A percentile compares a stretch with the other conserved stretches of the same genome.
These are phyloP conservation scores for Rhagoletis pomonella DNA, from an alignment of 1,140 invertebrate species.

Conservation along the genomic window DNA sequence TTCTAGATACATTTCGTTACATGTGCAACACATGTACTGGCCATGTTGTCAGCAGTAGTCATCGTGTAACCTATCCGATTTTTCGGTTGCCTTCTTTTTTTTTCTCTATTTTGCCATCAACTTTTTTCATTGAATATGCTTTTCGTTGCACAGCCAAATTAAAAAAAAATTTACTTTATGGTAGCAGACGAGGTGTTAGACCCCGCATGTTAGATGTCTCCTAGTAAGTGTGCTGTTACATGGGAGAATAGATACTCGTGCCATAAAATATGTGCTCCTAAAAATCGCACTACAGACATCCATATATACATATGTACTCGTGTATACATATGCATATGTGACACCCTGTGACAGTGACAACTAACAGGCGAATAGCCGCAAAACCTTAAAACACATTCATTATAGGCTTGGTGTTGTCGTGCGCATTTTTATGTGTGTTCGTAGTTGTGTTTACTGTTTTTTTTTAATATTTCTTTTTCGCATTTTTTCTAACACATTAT, in stretches of 20 bases:
- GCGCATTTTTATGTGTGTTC: neutral
- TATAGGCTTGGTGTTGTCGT: constrained; percentile 42
- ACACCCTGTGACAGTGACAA: constrained; percentile 44
- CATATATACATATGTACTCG: neutral
- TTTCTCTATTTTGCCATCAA: too few species aligned
- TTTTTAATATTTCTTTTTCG: neutral
- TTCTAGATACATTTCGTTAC: constrained; percentile 17
- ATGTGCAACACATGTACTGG: constrained; percentile 37
- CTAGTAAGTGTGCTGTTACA: constrained; percentile 11
- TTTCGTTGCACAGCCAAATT: neutral
- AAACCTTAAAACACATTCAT: constrained; percentile 47
- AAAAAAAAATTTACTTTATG: neutral
- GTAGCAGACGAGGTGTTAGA: constrained; percentile 41
- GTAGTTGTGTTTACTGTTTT: neutral
- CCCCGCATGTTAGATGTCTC: constrained; percentile 26
- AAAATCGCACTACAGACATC: neutral
- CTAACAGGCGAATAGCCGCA: constrained; percentile 28
- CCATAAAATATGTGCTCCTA: neutral
- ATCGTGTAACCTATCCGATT: constrained; percentile 44
- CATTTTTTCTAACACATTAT: neutral
- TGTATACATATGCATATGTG: neutral
- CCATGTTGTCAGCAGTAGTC: constrained; percentile 37
- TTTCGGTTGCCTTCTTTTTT: neutral
- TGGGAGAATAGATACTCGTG: neutral
- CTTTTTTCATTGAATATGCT: too few species aligned